Evolutionary conservation across 2,797 vertebrate species (phyloP).

Genomic region (Sparus aurata): DNA sequence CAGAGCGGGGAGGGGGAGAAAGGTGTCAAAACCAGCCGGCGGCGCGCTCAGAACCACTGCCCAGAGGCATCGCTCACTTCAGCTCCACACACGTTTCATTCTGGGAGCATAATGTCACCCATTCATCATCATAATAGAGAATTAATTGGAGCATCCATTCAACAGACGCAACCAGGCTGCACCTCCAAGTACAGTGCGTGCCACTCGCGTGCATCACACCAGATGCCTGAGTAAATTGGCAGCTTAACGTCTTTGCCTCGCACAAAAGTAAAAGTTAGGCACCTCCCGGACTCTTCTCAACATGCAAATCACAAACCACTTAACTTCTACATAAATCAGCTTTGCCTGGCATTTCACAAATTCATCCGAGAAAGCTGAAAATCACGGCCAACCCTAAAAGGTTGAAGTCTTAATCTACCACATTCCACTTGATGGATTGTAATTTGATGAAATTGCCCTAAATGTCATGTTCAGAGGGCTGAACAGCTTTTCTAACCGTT

Average conservation of each 20-base stretch:
- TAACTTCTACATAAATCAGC: neutral
- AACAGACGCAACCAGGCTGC: slow-evolving; percentile 12
- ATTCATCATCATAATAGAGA: slow-evolving; percentile 45
- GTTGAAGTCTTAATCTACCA: neutral
- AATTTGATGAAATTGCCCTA: neutral
- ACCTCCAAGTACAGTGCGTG: neutral
- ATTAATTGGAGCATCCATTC: slow-evolving; percentile 37
- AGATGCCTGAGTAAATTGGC: neutral
- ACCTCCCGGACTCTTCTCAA: neutral
- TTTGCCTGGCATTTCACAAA: neutral
- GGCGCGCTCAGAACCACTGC: slow-evolving; percentile 34
- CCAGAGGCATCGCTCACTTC: slow-evolving; percentile 55
- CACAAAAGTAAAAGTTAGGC: neutral
- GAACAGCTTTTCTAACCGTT: neutral
- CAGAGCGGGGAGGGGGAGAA: slow-evolving; percentile 3
- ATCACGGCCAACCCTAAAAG: neutral
- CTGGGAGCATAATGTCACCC: slow-evolving; percentile 31
- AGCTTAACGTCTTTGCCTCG: neutral
- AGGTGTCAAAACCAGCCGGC: slow-evolving; percentile 60
- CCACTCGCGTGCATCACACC: neutral
- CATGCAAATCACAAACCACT: neutral
- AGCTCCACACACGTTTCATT: slow-evolving; percentile 39
- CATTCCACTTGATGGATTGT: slow-evolving; percentile 1
- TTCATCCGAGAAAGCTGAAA: neutral
- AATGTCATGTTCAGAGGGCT: neutral